Evolutionary conservation across 2,797 vertebrate genomes (phyloP).

Genomic region (Hylomyscus alleni): DNA sequence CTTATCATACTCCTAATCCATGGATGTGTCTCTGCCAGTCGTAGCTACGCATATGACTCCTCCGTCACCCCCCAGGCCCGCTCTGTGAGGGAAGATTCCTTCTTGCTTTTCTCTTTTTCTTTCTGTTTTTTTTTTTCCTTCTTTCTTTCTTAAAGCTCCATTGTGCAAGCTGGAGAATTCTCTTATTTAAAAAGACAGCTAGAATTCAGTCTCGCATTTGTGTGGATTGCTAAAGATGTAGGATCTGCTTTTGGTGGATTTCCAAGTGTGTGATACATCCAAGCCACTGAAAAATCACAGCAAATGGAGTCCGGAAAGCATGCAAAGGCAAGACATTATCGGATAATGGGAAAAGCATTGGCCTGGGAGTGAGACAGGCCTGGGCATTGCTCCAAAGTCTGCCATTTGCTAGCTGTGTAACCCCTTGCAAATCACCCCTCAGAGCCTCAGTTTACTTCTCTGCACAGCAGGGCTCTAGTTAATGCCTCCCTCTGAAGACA

Average conservation of each 20-base stretch:
- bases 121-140: neutral
- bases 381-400: conserved; percentile 61
- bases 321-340: conserved; percentile 68
- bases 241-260: conserved; percentile 74
- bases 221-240: conserved; percentile 72
- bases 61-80: neutral
- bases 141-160: conserved; percentile 43
- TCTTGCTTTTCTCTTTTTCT: neutral
- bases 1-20: conserved; percentile 63
- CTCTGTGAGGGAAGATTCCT: neutral
- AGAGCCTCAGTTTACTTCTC: conserved; percentile 77
- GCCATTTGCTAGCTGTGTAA: neutral
- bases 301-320: conserved; percentile 78
- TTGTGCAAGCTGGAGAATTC: conserved; percentile 67
- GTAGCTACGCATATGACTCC: neutral
- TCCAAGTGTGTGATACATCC: conserved; percentile 77
- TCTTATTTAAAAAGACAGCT: conserved; percentile 74
- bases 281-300: conserved; percentile 78
- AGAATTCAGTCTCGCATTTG: conserved; percentile 59
- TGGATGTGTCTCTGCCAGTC: conserved; percentile 62
- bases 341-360: conserved; percentile 66
- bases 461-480: neutral
- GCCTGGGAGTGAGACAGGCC: conserved; percentile 37
- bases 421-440: conserved; percentile 11
- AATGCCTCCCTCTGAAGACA: neutral